Percentiles rank a stretch among this genome's conserved stretches.
Evolutionary conservation across 2,113 vertebrate species (phyloP).

Genomic region (Astur gentilis): DNA sequence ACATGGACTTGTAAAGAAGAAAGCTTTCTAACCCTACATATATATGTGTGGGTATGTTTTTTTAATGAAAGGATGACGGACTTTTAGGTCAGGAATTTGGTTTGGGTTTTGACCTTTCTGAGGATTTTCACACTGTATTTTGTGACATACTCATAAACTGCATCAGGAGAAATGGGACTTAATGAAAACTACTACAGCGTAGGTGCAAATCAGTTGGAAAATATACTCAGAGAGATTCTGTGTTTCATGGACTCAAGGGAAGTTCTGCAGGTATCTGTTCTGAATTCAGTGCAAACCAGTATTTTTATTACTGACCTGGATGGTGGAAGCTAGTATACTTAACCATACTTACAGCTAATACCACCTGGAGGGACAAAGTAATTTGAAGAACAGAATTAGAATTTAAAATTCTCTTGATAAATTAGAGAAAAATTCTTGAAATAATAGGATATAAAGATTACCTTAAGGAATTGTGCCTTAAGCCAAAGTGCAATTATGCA

Average conservation of each 20-base stretch:
- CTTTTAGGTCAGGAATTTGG: neutral
- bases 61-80: neutral
- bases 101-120: neutral
- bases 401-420: neutral
- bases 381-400: neutral
- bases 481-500: neutral
- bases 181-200: neutral
- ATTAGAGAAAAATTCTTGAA: neutral
- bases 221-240: neutral
- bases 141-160: neutral
- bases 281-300: neutral
- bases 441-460: neutral
- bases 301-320: neutral
- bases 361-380: neutral
- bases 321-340: neutral
- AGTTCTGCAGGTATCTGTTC: neutral
- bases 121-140: neutral
- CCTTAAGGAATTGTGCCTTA: neutral
- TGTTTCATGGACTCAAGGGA: neutral
- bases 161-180: neutral
- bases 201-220: neutral
- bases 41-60: rapidly evolving
- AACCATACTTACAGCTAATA: neutral
- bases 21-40: neutral
- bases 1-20: neutral